Conservation (phyloP, 2,888 invertebrate genomes). For the Cataglyphis rosenhaueri region DNA sequence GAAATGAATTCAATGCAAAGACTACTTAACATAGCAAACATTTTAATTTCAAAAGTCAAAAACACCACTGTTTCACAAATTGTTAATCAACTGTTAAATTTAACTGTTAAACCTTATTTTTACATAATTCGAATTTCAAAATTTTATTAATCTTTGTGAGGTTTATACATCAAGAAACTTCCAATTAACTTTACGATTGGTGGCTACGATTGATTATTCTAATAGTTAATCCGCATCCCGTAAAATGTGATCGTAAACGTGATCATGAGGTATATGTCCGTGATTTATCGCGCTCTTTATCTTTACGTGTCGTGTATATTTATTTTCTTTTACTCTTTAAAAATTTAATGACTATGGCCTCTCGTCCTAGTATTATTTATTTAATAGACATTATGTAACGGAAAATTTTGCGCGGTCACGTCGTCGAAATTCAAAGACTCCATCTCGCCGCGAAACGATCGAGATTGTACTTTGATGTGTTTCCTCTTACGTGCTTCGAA, state of each 20-base stretch:
- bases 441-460: slow-evolving; percentile 43
- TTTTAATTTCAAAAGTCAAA: slow-evolving; percentile 20
- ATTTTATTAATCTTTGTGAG: slow-evolving; percentile 39
- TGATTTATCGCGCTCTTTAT: slow-evolving; percentile 10
- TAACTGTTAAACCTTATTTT: slow-evolving; percentile 18
- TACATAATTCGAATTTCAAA: slow-evolving; percentile 41
- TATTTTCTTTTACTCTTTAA: not conserved
- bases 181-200: slow-evolving; percentile 48
- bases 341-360: slow-evolving; percentile 4
- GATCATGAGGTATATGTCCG: not conserved
- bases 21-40: slow-evolving; percentile 32
- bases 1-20: slow-evolving; percentile 3
- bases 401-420: slow-evolving; percentile 37
- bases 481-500: slow-evolving; percentile 53
- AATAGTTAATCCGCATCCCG: slow-evolving; percentile 32
- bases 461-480: slow-evolving; percentile 53
- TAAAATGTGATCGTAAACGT: slow-evolving; percentile 10
- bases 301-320: not conserved
- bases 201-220: slow-evolving; percentile 24
- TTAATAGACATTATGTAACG: slow-evolving; percentile 25
- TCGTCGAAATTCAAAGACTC: slow-evolving; percentile 51
- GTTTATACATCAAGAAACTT: slow-evolving; percentile 24
- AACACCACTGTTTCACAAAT: slow-evolving; percentile 30
- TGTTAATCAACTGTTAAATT: slow-evolving; percentile 5
- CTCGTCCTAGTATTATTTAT: slow-evolving; percentile 24